Percentiles rank a stretch among this genome's conserved stretches.
Conservation (phyloP, 37 sponge, comb jelly and placozoan species). For the Halisarca cf. caerulea region DNA sequence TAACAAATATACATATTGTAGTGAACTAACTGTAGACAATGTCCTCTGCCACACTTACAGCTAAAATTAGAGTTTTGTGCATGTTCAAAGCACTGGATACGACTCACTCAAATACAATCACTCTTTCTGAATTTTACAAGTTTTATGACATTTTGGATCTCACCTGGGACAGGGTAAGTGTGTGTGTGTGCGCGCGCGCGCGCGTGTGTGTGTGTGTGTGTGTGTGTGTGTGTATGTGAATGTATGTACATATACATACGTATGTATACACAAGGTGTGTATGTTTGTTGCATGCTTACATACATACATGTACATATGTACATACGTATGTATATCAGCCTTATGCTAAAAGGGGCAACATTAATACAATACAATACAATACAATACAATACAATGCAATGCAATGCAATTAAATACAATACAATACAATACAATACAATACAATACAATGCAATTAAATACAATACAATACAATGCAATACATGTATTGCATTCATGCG, state of each 20-base stretch:
- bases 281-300: neutral
- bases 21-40: no score
- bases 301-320: slow-evolving; percentile 5
- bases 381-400: no score
- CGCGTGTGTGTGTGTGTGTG: neutral
- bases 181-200: neutral
- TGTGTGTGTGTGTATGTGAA: neutral
- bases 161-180: slow-evolving; percentile 64
- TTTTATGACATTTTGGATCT: slow-evolving; percentile 67
- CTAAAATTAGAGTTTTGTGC: slow-evolving; percentile 75
- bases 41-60: slow-evolving; percentile 47
- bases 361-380: no score
- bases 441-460: no score
- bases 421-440: no score
- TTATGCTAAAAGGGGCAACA: no score
- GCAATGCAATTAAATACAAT: no score
- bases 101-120: slow-evolving; percentile 4
- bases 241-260: neutral
- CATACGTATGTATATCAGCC: neutral
- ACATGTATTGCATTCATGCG: no score
- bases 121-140: slow-evolving; percentile 57
- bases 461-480: no score
- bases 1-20: no score
- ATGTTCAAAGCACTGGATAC: slow-evolving; percentile 71
- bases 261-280: neutral